These are phyloP conservation scores for Tricholauxania praeusta DNA, from an alignment of 2,888 invertebrate species.

Conservation along the genomic window DNA sequence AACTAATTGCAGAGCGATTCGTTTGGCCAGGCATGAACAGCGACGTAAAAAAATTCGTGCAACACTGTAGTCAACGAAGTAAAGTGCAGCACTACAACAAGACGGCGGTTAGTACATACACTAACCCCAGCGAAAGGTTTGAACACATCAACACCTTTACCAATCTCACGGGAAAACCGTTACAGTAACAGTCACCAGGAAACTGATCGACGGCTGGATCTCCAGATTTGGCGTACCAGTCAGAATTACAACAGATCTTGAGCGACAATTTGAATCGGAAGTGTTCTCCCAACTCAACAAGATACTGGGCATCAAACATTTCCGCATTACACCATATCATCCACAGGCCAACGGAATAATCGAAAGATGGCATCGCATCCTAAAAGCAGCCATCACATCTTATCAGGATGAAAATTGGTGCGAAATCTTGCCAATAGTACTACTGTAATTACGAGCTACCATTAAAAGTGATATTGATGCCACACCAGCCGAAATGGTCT, in stretches of 20 bases:
- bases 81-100: constrained; percentile 29
- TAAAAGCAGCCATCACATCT: not conserved
- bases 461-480: constrained; percentile 18
- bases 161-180: constrained; percentile 46
- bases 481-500: constrained; percentile 12
- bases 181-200: constrained; percentile 52
- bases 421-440: not conserved
- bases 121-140: constrained; percentile 16
- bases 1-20: constrained; percentile 41
- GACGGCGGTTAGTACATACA: not conserved
- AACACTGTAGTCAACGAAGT: constrained; percentile 34
- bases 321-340: not conserved
- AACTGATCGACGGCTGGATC: constrained; percentile 63
- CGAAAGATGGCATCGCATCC: not conserved
- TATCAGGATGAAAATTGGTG: not conserved
- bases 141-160: constrained; percentile 56
- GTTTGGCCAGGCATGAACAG: constrained; percentile 50
- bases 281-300: not conserved
- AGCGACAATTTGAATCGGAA: constrained; percentile 3
- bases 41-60: constrained; percentile 21
- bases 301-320: not conserved
- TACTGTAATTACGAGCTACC: not conserved
- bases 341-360: not conserved
- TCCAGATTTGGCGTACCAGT: constrained; percentile 64
- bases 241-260: constrained; percentile 41